Percentiles rank a stretch among this genome's conserved stretches.
Conservation (phyloP, 2,888 invertebrate genomes). For the Xanthorhoe designata region DNA sequence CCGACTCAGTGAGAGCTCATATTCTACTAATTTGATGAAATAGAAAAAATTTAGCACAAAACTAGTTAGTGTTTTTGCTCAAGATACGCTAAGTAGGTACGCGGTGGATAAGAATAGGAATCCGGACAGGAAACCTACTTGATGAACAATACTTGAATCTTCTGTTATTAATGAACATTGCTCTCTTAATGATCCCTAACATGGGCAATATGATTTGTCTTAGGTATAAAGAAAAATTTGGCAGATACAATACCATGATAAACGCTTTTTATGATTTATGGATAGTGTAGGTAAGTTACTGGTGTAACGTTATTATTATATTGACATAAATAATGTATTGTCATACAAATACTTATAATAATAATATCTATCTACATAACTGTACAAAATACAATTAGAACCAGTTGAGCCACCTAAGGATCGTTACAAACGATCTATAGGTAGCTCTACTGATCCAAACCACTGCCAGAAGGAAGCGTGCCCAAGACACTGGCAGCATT, state of each 20-base stretch:
- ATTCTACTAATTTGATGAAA: background rate
- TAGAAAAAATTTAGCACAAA: background rate
- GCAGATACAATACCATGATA: background rate
- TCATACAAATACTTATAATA: too few relatives aligned
- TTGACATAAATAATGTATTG: too few relatives aligned
- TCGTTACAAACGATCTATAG: too few relatives aligned
- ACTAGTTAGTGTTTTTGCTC: constrained; percentile 3
- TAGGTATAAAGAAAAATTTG: too few relatives aligned
- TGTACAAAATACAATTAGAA: background rate
- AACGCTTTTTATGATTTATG: too few relatives aligned
- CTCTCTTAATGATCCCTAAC: constrained; percentile 2
- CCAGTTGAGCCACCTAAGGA: too few relatives aligned
- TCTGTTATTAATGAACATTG: constrained; percentile 12
- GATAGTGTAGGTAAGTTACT: background rate
- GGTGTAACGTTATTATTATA: background rate
- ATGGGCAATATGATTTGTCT: too few relatives aligned
- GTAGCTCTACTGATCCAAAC: too few relatives aligned
- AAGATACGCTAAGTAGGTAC: background rate
- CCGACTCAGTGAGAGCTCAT: background rate
- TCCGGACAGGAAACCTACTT: constrained; percentile 28
- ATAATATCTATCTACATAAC: too few relatives aligned
- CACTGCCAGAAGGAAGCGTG: too few relatives aligned
- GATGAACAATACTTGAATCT: constrained; percentile 16
- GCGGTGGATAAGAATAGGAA: constrained; percentile 23
- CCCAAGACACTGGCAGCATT: too few relatives aligned